phyloP scores from a whole-genome alignment of 2,113 vertebrate species.

The Nothobranchius furzeri region DNA sequence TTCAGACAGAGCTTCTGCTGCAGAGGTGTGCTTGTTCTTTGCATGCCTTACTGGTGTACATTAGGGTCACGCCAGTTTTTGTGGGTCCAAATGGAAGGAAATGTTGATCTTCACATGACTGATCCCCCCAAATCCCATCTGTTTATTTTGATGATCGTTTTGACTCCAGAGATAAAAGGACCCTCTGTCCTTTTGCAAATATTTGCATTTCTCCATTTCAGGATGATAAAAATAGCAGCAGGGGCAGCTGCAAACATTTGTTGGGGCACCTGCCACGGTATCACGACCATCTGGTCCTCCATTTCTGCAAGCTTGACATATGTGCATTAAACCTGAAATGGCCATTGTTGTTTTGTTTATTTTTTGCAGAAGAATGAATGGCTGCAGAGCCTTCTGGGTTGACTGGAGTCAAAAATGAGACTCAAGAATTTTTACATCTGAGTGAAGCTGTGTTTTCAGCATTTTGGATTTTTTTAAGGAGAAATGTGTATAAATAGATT shows the following conservation, averaged over 20 bases:
- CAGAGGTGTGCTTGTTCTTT: not conserved
- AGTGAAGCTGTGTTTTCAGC: slow-evolving; percentile 60
- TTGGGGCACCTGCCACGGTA: slow-evolving; percentile 77
- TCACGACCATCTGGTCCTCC: slow-evolving; percentile 79
- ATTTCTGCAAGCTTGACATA: slow-evolving; percentile 77
- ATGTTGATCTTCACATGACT: slow-evolving; percentile 52
- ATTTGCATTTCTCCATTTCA: slow-evolving; percentile 77
- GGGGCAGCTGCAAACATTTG: slow-evolving; percentile 80
- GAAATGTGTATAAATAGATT: slow-evolving; percentile 24
- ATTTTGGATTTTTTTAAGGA: slow-evolving; percentile 60
- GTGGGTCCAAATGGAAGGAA: slow-evolving; percentile 6
- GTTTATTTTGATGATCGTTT: slow-evolving; percentile 69
- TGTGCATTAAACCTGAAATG: slow-evolving; percentile 78
- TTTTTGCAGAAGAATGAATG: slow-evolving; percentile 44
- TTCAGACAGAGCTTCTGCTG: slow-evolving; percentile 23
- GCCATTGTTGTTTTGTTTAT: slow-evolving; percentile 51
- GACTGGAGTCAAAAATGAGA: slow-evolving; percentile 64
- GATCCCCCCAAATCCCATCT: slow-evolving; percentile 62
- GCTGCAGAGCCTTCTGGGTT: slow-evolving; percentile 49
- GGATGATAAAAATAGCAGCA: slow-evolving; percentile 81
- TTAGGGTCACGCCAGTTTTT: not conserved
- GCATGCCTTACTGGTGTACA: not conserved
- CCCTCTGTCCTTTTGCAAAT: slow-evolving; percentile 75
- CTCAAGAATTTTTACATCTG: slow-evolving; percentile 62
- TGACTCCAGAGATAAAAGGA: slow-evolving; percentile 69